Conservation (phyloP, 1,140 invertebrate genomes). For the Patella vulgata region DNA sequence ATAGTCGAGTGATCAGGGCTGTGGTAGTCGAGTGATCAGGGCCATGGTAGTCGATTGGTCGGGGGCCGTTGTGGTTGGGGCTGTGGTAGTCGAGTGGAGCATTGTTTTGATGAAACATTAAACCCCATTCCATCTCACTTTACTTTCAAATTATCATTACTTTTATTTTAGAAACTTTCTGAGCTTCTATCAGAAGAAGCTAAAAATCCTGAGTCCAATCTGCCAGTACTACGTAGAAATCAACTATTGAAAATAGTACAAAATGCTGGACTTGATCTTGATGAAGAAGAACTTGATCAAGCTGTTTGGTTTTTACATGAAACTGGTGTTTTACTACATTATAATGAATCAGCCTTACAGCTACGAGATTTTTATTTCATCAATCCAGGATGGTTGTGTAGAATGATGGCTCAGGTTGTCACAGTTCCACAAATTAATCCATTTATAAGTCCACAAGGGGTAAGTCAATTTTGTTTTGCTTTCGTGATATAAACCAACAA, state of each 20-base stretch:
- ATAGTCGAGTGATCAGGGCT: too few relatives aligned
- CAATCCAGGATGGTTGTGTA: constrained; percentile 98
- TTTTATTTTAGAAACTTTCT: constrained; percentile 54
- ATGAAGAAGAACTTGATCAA: constrained; percentile 83
- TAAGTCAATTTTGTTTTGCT: constrained; percentile 28
- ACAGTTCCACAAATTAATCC: constrained; percentile 98
- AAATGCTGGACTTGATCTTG: constrained; percentile 69
- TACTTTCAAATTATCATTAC: too few relatives aligned
- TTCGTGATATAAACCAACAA: not conserved
- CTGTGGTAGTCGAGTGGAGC: too few relatives aligned
- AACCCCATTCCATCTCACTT: too few relatives aligned
- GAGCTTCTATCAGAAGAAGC: constrained; percentile 82
- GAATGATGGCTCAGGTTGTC: constrained; percentile 96
- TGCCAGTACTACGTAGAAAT: constrained; percentile 51
- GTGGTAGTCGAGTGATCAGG: too few relatives aligned
- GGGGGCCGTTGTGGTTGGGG: too few relatives aligned
- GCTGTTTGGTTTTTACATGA: constrained; percentile 59
- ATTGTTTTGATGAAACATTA: too few relatives aligned
- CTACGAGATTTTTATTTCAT: constrained; percentile 95
- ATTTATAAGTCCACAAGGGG: constrained; percentile 83
- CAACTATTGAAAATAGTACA: constrained; percentile 48
- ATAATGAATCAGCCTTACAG: constrained; percentile 87
- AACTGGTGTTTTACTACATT: constrained; percentile 86
- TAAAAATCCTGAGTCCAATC: constrained; percentile 77
- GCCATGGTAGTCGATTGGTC: too few relatives aligned